Evolutionary conservation across 2,888 invertebrate species (phyloP), one percentile per base, ranked within the genome.

Genomic region (Ophion obscuratus): DNA sequence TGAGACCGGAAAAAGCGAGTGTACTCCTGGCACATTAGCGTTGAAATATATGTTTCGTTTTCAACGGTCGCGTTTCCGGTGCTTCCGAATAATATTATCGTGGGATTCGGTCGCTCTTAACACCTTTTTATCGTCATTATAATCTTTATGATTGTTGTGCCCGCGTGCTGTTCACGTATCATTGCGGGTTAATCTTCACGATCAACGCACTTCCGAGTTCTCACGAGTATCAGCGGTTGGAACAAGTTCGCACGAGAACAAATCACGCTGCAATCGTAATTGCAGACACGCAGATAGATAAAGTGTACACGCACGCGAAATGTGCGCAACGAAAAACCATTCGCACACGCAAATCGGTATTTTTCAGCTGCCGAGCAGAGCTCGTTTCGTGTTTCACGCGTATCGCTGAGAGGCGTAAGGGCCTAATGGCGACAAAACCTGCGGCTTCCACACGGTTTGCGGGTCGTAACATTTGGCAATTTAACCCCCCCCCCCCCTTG

Each of bases 91-190:
- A 70, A 83, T 76, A 86, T 83, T 73, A 74, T 59, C 81, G 86
- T 78, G 83, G 64, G 81, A 83, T 81, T 27, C 36, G 61, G 61
- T 78, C 62, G 73, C 77, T 73, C 86, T 86, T 86, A 83, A 83
- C 83, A 86, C 81, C 73, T 81, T 81, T 68, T 67, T 77, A 61
- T 40, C 24, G 27, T 71, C 20, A 24, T 79, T 62, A 47, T 71
- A 53, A 74, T 77, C 64, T 40, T 73, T 36, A 59, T 59, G 9
- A 44, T 73, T 71, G 62, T 53, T 64, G 47, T 73, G 31, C 31
- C 24, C 64, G 20, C 53, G 53, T 36, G 57, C 27, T 24, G 44
- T 24, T 64, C 71, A 9, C 67, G 7, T 36, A 27, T n/a, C 27
- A 40, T 40, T n/a, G 27, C 59, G 61, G 40, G 9, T 74, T 61